These are phyloP conservation scores for Martes martes DNA, from an alignment of 2,113 vertebrate species.

Conservation along the genomic window DNA sequence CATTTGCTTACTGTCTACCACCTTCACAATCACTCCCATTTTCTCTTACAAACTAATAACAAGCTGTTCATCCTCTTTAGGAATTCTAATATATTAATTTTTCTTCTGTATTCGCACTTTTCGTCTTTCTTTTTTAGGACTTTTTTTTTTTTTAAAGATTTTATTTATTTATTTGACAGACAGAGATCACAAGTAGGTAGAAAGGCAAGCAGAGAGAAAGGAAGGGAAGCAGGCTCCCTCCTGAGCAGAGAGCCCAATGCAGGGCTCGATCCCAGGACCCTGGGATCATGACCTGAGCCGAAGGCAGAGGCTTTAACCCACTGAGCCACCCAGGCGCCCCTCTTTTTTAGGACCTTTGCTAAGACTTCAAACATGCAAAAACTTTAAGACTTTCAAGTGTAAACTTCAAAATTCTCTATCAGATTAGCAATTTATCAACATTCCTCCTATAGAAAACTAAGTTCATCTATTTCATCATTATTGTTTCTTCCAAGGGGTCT, in stretches of 20 bases:
- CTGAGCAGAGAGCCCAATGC: no score
- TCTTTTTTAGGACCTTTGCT: not conserved
- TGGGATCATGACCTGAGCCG: no score
- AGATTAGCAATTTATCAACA: not conserved
- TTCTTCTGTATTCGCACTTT: not conserved
- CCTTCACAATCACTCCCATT: not conserved
- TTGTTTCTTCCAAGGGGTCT: not conserved
- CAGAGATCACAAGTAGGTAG: no score
- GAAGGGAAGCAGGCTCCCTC: no score
- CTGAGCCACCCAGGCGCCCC: no score
- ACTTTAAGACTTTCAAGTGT: not conserved
- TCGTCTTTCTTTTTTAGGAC: not conserved
- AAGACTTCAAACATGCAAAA: not conserved
- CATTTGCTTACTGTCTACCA: not conserved
- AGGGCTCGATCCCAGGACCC: no score
- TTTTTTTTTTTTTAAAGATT: not conserved
- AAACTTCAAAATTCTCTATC: not conserved
- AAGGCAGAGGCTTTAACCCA: no score
- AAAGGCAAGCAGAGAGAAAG: no score
- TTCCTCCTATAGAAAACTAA: not conserved
- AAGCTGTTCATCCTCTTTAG: not conserved
- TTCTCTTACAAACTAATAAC: not conserved
- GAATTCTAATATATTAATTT: not conserved
- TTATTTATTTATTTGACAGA: no score
- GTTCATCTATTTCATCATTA: constrained; percentile 17